phyloP scores from a whole-genome alignment of 2,888 invertebrate species.

The Euproctis similis region DNA sequence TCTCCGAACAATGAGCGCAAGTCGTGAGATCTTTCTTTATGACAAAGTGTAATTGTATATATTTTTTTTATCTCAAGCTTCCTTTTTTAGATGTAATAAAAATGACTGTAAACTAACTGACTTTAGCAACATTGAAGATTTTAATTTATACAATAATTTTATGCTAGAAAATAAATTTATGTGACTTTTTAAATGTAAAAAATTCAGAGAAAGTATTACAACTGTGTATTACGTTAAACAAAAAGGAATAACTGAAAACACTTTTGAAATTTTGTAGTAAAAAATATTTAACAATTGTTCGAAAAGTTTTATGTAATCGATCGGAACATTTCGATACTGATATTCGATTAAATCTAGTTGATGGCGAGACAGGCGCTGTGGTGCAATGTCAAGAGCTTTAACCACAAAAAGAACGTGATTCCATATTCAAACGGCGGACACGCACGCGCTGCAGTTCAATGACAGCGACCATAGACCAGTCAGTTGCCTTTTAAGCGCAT shows the following conservation, averaged over 20 bases:
- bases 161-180: slow-evolving; percentile 7
- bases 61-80: slow-evolving; percentile 27
- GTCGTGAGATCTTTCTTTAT: slow-evolving; percentile 17
- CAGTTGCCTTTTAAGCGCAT: slow-evolving; percentile 61
- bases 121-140: slow-evolving; percentile 14
- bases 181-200: slow-evolving; percentile 5
- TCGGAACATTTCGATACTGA: too few species aligned
- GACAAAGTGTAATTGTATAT: slow-evolving; percentile 31
- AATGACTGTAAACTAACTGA: slow-evolving; percentile 14
- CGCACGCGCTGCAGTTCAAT: slow-evolving; percentile 56
- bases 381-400: slow-evolving; percentile 67
- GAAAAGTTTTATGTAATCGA: too few species aligned
- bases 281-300: too few species aligned
- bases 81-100: slow-evolving; percentile 17
- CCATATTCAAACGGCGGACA: slow-evolving; percentile 56
- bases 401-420: slow-evolving; percentile 52
- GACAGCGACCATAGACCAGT: slow-evolving; percentile 58
- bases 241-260: slow-evolving; percentile 17
- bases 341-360: too few species aligned
- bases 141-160: slow-evolving; percentile 9
- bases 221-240: slow-evolving; percentile 10
- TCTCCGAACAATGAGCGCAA: slow-evolving; percentile 23
- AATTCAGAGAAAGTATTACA: slow-evolving; percentile 13
- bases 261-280: slow-evolving; percentile 14
- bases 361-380: slow-evolving; percentile 40